Evolutionary conservation across 1,140 invertebrate species (phyloP), one percentile per base, ranked within the genome.

Genomic region (Chionoecetes opilio): DNA sequence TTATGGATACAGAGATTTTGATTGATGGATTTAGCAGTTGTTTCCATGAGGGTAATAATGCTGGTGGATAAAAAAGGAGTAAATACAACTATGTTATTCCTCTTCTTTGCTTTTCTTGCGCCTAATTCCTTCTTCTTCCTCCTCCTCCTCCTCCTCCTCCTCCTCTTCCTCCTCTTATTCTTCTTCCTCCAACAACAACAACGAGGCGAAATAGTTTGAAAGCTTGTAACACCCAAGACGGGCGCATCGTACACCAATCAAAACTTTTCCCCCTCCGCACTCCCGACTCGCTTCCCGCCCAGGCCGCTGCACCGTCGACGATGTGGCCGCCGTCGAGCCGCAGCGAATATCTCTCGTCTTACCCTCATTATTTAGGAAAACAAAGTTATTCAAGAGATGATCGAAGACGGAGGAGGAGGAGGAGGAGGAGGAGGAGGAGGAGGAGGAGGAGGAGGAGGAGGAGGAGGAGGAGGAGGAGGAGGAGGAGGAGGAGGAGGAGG

Each of bases 191-290:
- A n/a, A n/a, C n/a, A n/a, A n/a, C 63, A 75, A 75, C 63, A 75
- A 75, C 63, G 63, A 75, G 63, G 21, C 63, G 63, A 75, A 75
- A 75, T 75, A 75, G 63, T 75, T 75, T 75, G 63, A 75, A 75
- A 75, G 63, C 63, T 75, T 75, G 63, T 75, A 75, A 75, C 63
- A 75, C 63, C 63, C 63, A 75, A 75, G 26, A 75, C 53, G 53
- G 53, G 53, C 53, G 9, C 53, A 21, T 21, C 53, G 53, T 63
- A 63, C 63, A 75, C 63, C 63, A 75, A 75, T 75, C 63, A 75
- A 75, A 75, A 75, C 63, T 75, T 75, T 75, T 75, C n/a, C 63
- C 63, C 63, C 63, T 75, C 63, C 63, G n/a, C 63, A 75, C 11
- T 75, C 63, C 63, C 63, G 11, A 53, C 46, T 53, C 46, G 46